Percentiles rank a stretch among this genome's conserved stretches.
phyloP scores from a whole-genome alignment of 1,140 invertebrate genomes.

The Cyphomyrmex costatus region DNA sequence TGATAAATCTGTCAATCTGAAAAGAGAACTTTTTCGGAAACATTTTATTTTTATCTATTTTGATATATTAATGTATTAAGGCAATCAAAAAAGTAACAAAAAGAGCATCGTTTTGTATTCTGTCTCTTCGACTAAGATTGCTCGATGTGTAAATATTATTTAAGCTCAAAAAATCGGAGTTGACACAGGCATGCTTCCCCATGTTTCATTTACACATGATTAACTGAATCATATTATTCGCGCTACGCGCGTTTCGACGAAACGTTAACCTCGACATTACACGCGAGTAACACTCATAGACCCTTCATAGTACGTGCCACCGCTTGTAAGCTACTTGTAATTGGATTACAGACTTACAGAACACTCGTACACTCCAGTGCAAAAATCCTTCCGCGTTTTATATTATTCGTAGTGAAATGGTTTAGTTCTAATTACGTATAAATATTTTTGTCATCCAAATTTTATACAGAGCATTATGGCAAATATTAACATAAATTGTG shows the following conservation, averaged over 20 bases:
- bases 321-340: constrained; percentile 68
- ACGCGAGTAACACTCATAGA: constrained; percentile 59
- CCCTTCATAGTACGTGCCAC: constrained; percentile 34
- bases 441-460: not conserved
- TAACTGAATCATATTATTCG: constrained; percentile 73
- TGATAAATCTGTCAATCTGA: not conserved
- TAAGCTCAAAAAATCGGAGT: constrained; percentile 26
- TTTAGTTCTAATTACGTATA: not conserved
- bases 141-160: not conserved
- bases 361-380: constrained; percentile 61
- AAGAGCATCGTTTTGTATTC: not conserved
- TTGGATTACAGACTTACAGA: constrained; percentile 71
- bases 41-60: not conserved
- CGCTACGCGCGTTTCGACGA: constrained; percentile 25
- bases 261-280: constrained; percentile 63
- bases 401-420: not conserved
- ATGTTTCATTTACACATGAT: constrained; percentile 61
- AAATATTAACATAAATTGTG: not conserved
- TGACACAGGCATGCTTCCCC: not conserved
- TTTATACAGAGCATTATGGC: not conserved
- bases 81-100: not conserved
- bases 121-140: not conserved
- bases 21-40: not conserved
- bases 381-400: constrained; percentile 7
- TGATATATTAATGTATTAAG: not conserved